Evolutionary conservation across 1,140 invertebrate genomes (phyloP).

Genomic region (Diorhabda carinulata): DNA sequence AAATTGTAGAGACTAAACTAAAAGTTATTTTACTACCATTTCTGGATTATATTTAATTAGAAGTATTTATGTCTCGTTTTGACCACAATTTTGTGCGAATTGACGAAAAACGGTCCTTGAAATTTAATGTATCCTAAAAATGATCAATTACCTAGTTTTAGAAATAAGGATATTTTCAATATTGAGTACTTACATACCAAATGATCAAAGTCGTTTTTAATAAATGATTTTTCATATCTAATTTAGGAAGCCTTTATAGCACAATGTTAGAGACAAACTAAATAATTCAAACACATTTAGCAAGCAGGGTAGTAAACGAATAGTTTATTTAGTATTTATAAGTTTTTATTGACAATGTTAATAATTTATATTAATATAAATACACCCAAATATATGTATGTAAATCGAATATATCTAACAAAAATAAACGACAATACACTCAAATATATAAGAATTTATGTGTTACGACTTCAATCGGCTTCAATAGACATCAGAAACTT

Average conservation of each 20-base stretch:
- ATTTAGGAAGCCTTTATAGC: too few species aligned
- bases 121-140: too few species aligned
- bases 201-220: neutral
- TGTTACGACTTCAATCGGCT: too few species aligned
- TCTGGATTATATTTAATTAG: too few species aligned
- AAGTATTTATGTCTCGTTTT: neutral
- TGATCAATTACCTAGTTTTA: neutral
- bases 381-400: too few species aligned
- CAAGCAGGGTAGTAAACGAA: slow-evolving; percentile 1
- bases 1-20: neutral
- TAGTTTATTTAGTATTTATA: neutral
- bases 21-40: too few species aligned
- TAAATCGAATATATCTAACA: too few species aligned
- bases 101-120: neutral
- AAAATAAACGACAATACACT: too few species aligned
- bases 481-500: too few species aligned
- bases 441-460: too few species aligned
- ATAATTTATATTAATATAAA: neutral
- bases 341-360: too few species aligned
- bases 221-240: too few species aligned
- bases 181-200: neutral
- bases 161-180: neutral
- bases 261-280: neutral
- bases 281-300: slow-evolving; percentile 3
- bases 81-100: slow-evolving; percentile 1